Evolutionary conservation across 2,113 vertebrate species (phyloP), one percentile per base, ranked within the genome.

Genomic region (Heloderma charlesbogerti): DNA sequence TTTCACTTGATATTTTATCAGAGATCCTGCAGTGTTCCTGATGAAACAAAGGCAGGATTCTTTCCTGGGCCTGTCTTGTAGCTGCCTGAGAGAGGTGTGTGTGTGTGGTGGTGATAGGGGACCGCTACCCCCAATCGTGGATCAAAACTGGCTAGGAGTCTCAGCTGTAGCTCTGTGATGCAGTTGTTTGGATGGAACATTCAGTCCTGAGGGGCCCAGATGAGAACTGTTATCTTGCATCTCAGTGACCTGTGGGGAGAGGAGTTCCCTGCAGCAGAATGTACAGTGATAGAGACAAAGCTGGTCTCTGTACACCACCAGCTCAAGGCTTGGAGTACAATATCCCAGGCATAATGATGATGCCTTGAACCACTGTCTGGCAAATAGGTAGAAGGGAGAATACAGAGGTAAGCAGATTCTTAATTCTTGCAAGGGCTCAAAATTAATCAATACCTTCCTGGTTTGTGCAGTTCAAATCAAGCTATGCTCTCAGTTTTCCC

Each of bases 381-480:
- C 54, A 83, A 83, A 83, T 7, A 83, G 60, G 34, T 3, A 60
- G 51, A n/a, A 60, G 31, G 3, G 34, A 83, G 20, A 83, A n/a
- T 60, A n/a, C 34, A 60, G 74, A 74, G 69, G 15, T 72, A n/a
- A 91, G 93, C 67, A 86, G 67, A 90, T 71, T 93, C 37, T 20
- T 82, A 13, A 57, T 79, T 75, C 13, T 89, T 88, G 66, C 95
- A 18, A 51, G 15, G 31, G 34, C 6, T 86, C 7, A 3, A 79
- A 87, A 18, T 75, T 57, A 82, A 82, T 89, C 85, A 60, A 25
- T 66, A 27, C n/a, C 43, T 16, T 75, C 13, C 54, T 72, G 40
- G 3, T 78, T 90, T 20, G 85, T 31, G 82, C 78, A 82, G 71
- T 88, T 27, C 80, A 75, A 86, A 87, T 94, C 74, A 95, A 51